Conservation (phyloP, 1,140 invertebrate genomes). For the Zaprionus africanus region DNA sequence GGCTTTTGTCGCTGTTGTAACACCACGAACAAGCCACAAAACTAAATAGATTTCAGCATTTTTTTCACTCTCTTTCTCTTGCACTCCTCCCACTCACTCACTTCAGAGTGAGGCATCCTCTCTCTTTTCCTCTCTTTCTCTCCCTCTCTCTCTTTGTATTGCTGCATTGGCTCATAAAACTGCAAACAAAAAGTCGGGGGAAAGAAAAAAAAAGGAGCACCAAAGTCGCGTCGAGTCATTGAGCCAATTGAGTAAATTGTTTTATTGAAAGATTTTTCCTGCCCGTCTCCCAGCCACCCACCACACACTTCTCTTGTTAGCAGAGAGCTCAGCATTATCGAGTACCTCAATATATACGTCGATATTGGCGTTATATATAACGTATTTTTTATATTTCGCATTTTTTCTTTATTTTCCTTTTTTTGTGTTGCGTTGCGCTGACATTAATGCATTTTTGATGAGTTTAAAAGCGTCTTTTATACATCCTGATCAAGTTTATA, state of each 20-base stretch:
- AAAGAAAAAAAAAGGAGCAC: slow-evolving; percentile 22
- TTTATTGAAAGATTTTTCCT: slow-evolving; percentile 79
- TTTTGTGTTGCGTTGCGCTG: slow-evolving; percentile 48
- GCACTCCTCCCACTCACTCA: no score
- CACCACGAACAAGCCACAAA: slow-evolving; percentile 69
- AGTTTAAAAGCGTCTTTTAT: slow-evolving; percentile 42
- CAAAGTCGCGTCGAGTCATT: slow-evolving; percentile 75
- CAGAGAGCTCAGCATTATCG: slow-evolving; percentile 29
- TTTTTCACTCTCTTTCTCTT: not conserved
- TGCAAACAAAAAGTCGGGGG: slow-evolving; percentile 50
- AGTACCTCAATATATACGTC: slow-evolving; percentile 27
- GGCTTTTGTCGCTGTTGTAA: slow-evolving; percentile 40
- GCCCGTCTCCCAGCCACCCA: slow-evolving; percentile 16
- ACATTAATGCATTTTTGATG: slow-evolving; percentile 80
- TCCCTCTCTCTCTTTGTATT: slow-evolving; percentile 25
- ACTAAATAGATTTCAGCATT: slow-evolving; percentile 70
- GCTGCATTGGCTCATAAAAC: slow-evolving; percentile 59
- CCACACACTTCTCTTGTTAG: slow-evolving; percentile 10
- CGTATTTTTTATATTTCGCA: slow-evolving; percentile 34
- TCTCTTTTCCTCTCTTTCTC: not conserved
- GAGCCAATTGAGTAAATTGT: slow-evolving; percentile 82
- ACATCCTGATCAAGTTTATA: slow-evolving; percentile 9
- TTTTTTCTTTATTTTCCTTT: slow-evolving; percentile 27
- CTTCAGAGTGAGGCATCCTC: no score
- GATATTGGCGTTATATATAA: slow-evolving; percentile 11